Evolutionary conservation across 2,888 invertebrate species (phyloP), one percentile per base, ranked within the genome.

Genomic region (Brachycybe producta): DNA sequence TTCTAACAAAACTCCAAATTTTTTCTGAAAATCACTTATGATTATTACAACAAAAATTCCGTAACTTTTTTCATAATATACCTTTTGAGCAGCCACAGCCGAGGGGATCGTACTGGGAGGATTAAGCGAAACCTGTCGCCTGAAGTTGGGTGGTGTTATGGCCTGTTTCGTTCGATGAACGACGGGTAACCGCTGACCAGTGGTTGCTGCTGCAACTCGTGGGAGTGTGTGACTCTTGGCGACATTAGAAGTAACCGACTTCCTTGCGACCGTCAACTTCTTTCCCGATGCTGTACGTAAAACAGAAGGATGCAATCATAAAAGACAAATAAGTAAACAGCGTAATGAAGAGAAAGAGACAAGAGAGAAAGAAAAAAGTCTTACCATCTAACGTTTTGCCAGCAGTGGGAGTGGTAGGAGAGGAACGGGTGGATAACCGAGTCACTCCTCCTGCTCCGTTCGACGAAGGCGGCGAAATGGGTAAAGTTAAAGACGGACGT

Each of bases 191-290:
- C 49, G 52, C 7, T 32, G 38, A 3, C 46, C 27, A 39, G 53
- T 27, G 15, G 40, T 23, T 5, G 34, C 24, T n/a, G 51, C 34
- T 2, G 53, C 38, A 24, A 51, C 32, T 7, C 53, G 53, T 28
- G 53, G 53, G 7, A 53, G 42, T 3, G 53, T 53, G 35, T 51
- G 51, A 19, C 53, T 51, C 26, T 53, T 53, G 28, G 44, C 34
- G 39, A 11, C 39, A n/a, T 32, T 41, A 24, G 54, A 43, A 23
- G 36, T 19, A 23, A 40, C 38, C 19, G 53, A 42, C 30, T 41
- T 51, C 13, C 44, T 24, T 17, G 26, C 40, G 23, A 46, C 26
- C 19, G 36, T 34, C 21, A 51, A 27, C 36, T 50, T 50, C 27
- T 52, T 43, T 17, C 52, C 52, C 19, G 52, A 52, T 30, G 49